Percentiles rank a stretch among this genome's conserved stretches.
These are phyloP conservation scores for Ooceraea biroi DNA, from an alignment of 1,140 invertebrate species.

Conservation along the genomic window DNA sequence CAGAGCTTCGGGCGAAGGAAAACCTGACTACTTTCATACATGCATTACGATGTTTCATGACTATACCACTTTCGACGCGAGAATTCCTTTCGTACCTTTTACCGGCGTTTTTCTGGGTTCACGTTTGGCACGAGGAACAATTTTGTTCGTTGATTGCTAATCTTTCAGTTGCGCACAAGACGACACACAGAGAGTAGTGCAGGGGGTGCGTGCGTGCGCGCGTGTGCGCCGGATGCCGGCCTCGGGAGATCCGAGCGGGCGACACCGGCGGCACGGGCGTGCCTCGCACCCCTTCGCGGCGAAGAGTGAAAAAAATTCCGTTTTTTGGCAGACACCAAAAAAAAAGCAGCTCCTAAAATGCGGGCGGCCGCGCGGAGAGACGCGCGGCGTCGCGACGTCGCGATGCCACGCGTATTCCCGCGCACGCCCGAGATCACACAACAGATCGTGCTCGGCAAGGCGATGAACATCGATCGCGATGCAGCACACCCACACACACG, in stretches of 20 bases:
- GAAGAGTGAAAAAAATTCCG: conserved; percentile 76
- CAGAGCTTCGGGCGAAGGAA: conserved; percentile 65
- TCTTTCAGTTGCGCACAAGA: conserved; percentile 82
- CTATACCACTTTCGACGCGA: conserved; percentile 78
- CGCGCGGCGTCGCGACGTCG: not conserved
- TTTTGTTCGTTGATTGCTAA: conserved; percentile 71
- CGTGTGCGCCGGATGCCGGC: not conserved
- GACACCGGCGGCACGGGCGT: too few species aligned
- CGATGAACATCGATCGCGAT: conserved; percentile 70
- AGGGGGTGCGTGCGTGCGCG: conserved; percentile 46
- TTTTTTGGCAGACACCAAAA: conserved; percentile 82
- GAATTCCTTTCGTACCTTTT: conserved; percentile 77
- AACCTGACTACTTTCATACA: conserved; percentile 81
- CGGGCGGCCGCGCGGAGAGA: conserved; percentile 40
- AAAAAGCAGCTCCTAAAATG: conserved; percentile 67
- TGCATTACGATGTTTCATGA: conserved; percentile 81
- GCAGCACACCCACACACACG: conserved; percentile 74
- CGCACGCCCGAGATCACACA: conserved; percentile 51
- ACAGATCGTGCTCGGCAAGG: conserved; percentile 74
- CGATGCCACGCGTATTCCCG: conserved; percentile 11
- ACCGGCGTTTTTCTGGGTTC: conserved; percentile 79
- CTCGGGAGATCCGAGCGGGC: too few species aligned
- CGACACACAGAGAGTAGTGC: conserved; percentile 75
- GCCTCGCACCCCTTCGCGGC: conserved; percentile 50
- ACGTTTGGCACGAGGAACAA: conserved; percentile 75